Percentiles rank a stretch among this genome's conserved stretches.
Conservation (phyloP, 1,140 invertebrate genomes). For the Pogonomyrmex barbatus region DNA sequence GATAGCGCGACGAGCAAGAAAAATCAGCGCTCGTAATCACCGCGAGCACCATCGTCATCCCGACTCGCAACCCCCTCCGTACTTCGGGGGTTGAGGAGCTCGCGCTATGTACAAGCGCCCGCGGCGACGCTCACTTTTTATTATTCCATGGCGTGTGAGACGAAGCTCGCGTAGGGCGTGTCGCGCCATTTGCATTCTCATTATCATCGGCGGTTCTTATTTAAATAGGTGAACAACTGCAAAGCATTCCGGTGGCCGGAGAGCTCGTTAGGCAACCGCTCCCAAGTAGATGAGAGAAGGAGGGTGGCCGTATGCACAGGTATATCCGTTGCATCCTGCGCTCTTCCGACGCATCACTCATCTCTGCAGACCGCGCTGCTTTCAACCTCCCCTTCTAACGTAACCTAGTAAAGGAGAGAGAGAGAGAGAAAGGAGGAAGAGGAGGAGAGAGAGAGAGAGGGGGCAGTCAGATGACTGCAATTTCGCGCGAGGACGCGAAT, state of each 20-base stretch:
- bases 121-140: constrained; percentile 67
- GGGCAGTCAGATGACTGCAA: constrained; percentile 51
- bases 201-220: constrained; percentile 79
- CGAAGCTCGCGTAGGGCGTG: constrained; percentile 74
- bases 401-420: background rate
- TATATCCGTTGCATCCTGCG: constrained; percentile 36
- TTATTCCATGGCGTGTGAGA: constrained; percentile 66
- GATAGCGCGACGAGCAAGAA: background rate
- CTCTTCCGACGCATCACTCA: constrained; percentile 1
- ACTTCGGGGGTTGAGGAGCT: background rate
- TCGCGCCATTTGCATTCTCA: constrained; percentile 79
- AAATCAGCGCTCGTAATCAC: background rate
- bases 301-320: constrained; percentile 17
- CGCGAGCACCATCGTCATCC: background rate
- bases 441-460: background rate
- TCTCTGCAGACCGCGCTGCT: background rate
- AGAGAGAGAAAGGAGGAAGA: background rate
- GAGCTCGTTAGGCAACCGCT: constrained; percentile 63
- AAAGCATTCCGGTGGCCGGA: constrained; percentile 63
- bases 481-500: constrained; percentile 39
- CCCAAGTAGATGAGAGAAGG: background rate
- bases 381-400: background rate
- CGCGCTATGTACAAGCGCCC: constrained; percentile 14
- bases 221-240: constrained; percentile 78
- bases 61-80: background rate